phyloP scores from a whole-genome alignment of 64 coral and sea anemone genomes.

The Pocillopora verrucosa region DNA sequence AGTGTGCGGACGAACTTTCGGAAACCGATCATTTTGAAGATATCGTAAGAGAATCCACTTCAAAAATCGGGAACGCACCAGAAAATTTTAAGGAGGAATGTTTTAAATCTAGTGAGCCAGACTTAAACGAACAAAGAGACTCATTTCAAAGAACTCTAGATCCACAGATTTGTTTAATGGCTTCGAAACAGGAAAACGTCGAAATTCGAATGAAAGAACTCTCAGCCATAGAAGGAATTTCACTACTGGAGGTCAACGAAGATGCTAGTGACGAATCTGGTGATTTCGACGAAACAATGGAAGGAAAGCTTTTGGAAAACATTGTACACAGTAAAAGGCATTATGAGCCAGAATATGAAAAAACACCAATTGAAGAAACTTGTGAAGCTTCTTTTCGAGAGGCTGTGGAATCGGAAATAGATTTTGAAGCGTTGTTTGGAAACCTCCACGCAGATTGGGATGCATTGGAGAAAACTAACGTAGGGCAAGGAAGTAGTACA shows the following conservation, averaged over 20 bases:
- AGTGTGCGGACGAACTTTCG: neutral
- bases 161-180: neutral
- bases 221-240: neutral
- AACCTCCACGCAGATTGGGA: constrained; percentile 22
- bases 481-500: neutral
- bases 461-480: neutral
- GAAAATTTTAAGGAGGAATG: neutral
- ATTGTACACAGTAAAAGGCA: neutral
- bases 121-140: neutral
- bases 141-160: constrained; percentile 14
- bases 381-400: neutral
- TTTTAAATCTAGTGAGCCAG: neutral
- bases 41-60: neutral
- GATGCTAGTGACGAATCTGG: neutral
- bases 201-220: constrained; percentile 19
- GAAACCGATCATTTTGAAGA: neutral
- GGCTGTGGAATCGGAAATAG: constrained; percentile 23
- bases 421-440: constrained; percentile 50
- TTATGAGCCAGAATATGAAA: neutral
- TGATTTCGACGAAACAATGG: neutral
- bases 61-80: neutral
- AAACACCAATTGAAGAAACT: constrained; percentile 27
- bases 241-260: neutral
- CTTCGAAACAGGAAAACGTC: neutral
- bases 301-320: constrained; percentile 18